Base-by-base conservation (phyloP, 2,113 vertebrate genomes). In the Apteryx mantelli region DNA sequence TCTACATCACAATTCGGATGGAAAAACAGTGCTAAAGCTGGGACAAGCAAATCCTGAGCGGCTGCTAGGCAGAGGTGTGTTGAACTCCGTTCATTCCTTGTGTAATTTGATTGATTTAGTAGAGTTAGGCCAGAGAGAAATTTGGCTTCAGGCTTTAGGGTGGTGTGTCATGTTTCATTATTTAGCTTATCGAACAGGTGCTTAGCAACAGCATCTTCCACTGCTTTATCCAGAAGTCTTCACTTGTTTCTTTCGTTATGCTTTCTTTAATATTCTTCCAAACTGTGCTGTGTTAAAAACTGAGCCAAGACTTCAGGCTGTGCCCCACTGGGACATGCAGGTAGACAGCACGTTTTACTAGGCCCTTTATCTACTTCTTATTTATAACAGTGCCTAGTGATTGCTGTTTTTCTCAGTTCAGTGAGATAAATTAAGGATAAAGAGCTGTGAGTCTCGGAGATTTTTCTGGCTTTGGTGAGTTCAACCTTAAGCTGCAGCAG, bases 201-300 rank as follows among this genome's bases (percentile, higher is more conserved):
- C 91, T 86, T 91, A 94, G 89, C 91, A 94, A 91, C 87, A 90
- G 82, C 96, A 86, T 95, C 97, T 91, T 94, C 82, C 16, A 14
- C 46, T 36, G 89, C 36, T 73, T 91, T 86, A 81, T 83, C 82
- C 71, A 75, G 64, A 71, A 81, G 58, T 64, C 61, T 83, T 88
- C 4, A 0, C 64, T 95, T 83, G 80, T 82, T 92, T 73, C 63
- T 97, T 89, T 90, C 28, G 40, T 91, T 83, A 90, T 64, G 46
- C 3, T 0, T 48, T 75, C 71, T 83, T 94, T 75, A 81, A 80
- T 92, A 83, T 13, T 68, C 63, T 84, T 78, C 95, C 61, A 94
- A 87, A 44, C 42, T 78, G 17, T 36, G 65, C 40, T 70, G 50
- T 60, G 34, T 74, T 86, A 60, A 82, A 91, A 94, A 38, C 34